Evolutionary conservation across 2,113 vertebrate species (phyloP).

Genomic region (Brachyhypopomus occidentalis): DNA sequence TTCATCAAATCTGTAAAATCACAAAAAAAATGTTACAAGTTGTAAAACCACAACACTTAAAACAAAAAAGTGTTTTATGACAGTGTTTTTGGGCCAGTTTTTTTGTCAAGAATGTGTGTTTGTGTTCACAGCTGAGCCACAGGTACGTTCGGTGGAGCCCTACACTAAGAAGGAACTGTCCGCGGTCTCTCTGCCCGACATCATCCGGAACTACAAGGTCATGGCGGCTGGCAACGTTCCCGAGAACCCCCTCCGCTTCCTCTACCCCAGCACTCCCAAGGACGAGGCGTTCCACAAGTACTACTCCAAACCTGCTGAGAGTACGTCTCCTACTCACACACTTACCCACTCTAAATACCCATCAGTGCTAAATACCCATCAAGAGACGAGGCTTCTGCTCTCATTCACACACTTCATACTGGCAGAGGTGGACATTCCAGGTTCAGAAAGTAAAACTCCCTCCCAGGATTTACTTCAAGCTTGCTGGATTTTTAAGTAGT

Average conservation of each 20-base stretch:
- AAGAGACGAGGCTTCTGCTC: too few species aligned
- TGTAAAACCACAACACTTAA: too few species aligned
- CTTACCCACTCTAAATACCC: background rate
- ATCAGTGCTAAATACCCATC: too few species aligned
- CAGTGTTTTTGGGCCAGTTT: background rate
- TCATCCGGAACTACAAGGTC: constrained; percentile 95
- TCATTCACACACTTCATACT: too few species aligned
- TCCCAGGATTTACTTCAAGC: too few species aligned
- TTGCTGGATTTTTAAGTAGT: too few species aligned
- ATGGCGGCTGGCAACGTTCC: constrained; percentile 97
- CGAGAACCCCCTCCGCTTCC: constrained; percentile 89
- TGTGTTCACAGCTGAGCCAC: constrained; percentile 70
- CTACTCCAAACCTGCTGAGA: constrained; percentile 88
- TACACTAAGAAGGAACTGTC: constrained; percentile 93
- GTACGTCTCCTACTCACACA: constrained; percentile 69
- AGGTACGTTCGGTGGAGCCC: constrained; percentile 91
- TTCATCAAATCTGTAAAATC: background rate
- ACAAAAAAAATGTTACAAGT: too few species aligned
- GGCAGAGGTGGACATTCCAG: too few species aligned
- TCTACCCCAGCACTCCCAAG: constrained; percentile 87
- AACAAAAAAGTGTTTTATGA: too few species aligned
- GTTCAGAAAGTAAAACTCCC: too few species aligned
- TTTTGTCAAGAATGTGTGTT: constrained; percentile 8
- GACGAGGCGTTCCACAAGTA: constrained; percentile 96
- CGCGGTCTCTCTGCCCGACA: constrained; percentile 91